Base-by-base conservation (phyloP, 30 jellyfish, hydroid and myxozoan genomes). In the Haliclystus octoradiatus region DNA sequence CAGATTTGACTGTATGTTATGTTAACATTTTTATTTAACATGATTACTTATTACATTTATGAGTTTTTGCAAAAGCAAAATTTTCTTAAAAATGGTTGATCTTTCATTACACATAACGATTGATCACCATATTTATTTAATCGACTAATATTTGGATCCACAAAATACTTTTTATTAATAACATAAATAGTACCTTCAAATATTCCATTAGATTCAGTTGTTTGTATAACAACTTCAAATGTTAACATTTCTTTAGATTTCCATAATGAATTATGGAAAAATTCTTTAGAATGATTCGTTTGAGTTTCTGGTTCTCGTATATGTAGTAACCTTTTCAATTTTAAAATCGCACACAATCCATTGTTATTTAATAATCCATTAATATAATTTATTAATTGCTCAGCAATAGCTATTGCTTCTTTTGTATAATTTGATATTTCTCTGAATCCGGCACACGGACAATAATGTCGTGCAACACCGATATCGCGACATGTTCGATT, bases 391-490 rank as follows among this genome's bases (percentile, higher is more conserved):
- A 84, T 74, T 7, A 72, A 74, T 13, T 51, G 78, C 31, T 72
- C 15, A 1, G 88, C 92, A 1, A 71, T 73, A 1, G 49, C 74
- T 3, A 23, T 9, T n/a, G 72, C 88, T 13, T 2, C 46, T 29
- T 3, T 61, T 15, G 30, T 83, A 19, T 31, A 71, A 1, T 31
- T 50, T 3, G 35, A 27, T 1, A 64, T 35, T 5, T 57, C 64
- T 53, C 31, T 66, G 27, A 29, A 53, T n/a, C 49, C 46, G 53
- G 73, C 60, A 61, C 95, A 84, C 2, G 93, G 93, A 60, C 95
- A 82, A 89, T 90, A 82, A 34, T 74, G 95, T 0, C 25, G 19
- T 14, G 47, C 76, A 24, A 82, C 73, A 0, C 95, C 95, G 2
- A 84, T 90, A 23, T 70, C 31, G 33, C 26, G 29, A 51, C 95